phyloP scores from a whole-genome alignment of 2,113 vertebrate species.

The Glareola pratincola region DNA sequence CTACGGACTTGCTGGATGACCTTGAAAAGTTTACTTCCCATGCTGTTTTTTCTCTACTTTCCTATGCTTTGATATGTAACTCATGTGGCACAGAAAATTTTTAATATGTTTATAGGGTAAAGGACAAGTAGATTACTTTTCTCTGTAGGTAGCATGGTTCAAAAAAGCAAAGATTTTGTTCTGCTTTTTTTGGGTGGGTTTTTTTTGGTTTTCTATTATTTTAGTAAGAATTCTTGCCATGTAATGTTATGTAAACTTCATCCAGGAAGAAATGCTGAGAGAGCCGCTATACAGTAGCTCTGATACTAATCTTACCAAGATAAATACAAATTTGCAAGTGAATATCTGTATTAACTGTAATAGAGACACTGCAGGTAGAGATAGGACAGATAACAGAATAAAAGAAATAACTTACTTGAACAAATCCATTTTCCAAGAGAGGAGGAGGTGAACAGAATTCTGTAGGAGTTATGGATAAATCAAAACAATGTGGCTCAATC shows the following conservation, averaged over 20 bases:
- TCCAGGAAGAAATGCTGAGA: not conserved
- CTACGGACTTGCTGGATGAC: not conserved
- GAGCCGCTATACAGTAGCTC: not conserved
- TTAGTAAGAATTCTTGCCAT: not conserved
- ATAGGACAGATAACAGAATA: not conserved
- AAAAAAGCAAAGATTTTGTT: not conserved
- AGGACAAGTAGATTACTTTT: not conserved
- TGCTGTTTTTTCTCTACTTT: not conserved
- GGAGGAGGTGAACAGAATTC: slow-evolving; percentile 83
- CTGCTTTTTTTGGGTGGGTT: not conserved
- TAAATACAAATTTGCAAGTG: not conserved
- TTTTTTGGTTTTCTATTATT: not conserved
- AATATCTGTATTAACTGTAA: not conserved
- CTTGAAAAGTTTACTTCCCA: not conserved
- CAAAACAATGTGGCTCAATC: slow-evolving; percentile 92
- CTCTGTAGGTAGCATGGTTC: not conserved
- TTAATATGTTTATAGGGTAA: not conserved
- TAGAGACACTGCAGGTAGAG: not conserved
- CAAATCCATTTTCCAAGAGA: slow-evolving; percentile 82
- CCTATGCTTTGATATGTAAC: not conserved
- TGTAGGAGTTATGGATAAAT: slow-evolving; percentile 73
- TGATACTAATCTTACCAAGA: not conserved
- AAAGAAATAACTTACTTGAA: slow-evolving; percentile 77
- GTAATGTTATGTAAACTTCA: not conserved
- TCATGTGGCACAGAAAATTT: not conserved